Evolutionary conservation across 1,140 invertebrate species (phyloP), one percentile per base, ranked within the genome.

Genomic region (Glossosoma conforme): DNA sequence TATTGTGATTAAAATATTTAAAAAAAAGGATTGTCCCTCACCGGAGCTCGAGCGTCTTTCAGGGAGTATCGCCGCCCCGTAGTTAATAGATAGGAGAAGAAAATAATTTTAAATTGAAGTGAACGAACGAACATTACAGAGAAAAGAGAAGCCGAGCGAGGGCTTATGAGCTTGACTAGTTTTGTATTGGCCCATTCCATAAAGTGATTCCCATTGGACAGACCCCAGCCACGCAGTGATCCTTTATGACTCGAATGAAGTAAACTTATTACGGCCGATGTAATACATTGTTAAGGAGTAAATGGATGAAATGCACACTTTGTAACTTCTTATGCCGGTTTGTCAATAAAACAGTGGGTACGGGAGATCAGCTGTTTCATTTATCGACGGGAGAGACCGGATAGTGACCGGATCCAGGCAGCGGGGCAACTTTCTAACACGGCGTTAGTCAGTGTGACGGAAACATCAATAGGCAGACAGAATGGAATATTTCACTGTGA

Each of bases 161-260:
- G 56, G 52, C 38, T 54, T 52, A 57, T 48, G 54, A 56, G 54
- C 54, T 56, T 56, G 54, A 44, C 54, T 57, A 57, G 55, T 57
- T 57, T 57, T 57, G 45, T 57, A 57, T 54, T 36, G 56, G 56
- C 52, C 56, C 56, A 58, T 58, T 58, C 56, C 56, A 54, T 58
- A 37, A 44, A 46, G 41, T 33, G 18, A 24, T 35, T 37, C 53
- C 44, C 44, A 55, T 48, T 55, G 54, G 54, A 52, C 49, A 43
- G 33, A 52, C 52, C 13, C 35, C 22, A 52, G 42, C 21, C 28
- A 35, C 30, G 17, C 44, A 8, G 36, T 35, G 40, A 19, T 20
- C 21, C 17, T 20, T 11, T 49, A 18, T 22, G 14, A 19, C 20
- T 20, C 14, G 32, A 51, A 21, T 25, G 5, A 15, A 24, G 19